Conservation (phyloP, 2,113 vertebrate genomes). For the Arizona elegans region DNA sequence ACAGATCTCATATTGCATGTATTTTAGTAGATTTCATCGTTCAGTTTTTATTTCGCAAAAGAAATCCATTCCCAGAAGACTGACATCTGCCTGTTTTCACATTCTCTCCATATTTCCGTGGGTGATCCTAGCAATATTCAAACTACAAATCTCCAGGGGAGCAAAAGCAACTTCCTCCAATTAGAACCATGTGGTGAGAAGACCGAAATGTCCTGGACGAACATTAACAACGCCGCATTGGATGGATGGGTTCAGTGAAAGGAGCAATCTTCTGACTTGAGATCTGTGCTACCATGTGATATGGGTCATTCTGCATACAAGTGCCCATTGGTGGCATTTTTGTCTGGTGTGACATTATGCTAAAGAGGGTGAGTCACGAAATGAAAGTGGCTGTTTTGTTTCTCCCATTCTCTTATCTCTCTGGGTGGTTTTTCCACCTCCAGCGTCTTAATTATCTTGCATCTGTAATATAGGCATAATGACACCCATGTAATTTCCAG, state of each 20-base stretch:
- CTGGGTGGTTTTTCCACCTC: neutral
- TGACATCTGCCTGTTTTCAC: too few species aligned
- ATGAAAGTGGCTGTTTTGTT: neutral
- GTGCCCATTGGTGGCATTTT: neutral
- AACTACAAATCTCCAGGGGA: too few species aligned
- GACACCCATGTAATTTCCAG: neutral
- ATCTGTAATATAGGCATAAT: neutral
- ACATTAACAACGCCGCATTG: neutral
- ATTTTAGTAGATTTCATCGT: too few species aligned
- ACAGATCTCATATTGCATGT: too few species aligned
- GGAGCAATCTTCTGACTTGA: neutral
- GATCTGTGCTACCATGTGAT: neutral
- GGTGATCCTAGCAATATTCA: too few species aligned
- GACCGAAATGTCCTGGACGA: neutral
- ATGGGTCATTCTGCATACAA: neutral
- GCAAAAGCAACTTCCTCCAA: too few species aligned
- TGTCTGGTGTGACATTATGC: neutral
- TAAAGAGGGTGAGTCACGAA: neutral
- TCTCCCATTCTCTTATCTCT: neutral
- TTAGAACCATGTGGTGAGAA: neutral
- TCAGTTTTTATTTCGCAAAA: too few species aligned
- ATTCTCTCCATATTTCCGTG: too few species aligned
- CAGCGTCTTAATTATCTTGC: neutral
- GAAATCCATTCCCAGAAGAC: too few species aligned
- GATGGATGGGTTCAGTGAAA: neutral